A percentile compares a stretch with the other conserved stretches of the same genome.
phyloP scores from a whole-genome alignment of 2,888 invertebrate species.

The Drosophila atroscutellata region DNA sequence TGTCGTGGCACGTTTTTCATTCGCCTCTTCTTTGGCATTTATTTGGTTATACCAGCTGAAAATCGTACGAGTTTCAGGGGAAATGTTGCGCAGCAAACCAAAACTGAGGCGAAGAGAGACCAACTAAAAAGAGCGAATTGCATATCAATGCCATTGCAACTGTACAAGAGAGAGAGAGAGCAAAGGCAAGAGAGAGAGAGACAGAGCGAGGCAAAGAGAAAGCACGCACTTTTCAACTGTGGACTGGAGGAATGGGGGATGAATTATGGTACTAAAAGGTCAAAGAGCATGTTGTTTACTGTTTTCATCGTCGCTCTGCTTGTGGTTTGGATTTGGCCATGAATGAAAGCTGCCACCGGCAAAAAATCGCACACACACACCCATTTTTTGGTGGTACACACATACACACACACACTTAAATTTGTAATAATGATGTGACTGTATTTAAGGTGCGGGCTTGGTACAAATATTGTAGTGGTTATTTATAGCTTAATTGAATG shows the following conservation, averaged over 20 bases:
- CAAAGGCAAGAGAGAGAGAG: slow-evolving; percentile 15
- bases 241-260: slow-evolving; percentile 1
- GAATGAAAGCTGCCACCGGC: slow-evolving; percentile 72
- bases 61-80: slow-evolving; percentile 83
- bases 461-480: background rate
- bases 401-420: background rate
- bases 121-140: slow-evolving; percentile 14
- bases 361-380: slow-evolving; percentile 21
- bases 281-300: slow-evolving; percentile 74
- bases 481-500: background rate
- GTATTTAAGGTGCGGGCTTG: slow-evolving; percentile 10
- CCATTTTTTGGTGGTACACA: background rate
- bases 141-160: slow-evolving; percentile 33
- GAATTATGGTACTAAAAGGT: slow-evolving; percentile 49
- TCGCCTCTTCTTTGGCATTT: slow-evolving; percentile 50
- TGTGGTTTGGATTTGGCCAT: slow-evolving; percentile 52
- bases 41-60: slow-evolving; percentile 79
- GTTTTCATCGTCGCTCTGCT: slow-evolving; percentile 20
- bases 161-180: slow-evolving; percentile 54
- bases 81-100: slow-evolving; percentile 60
- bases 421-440: background rate
- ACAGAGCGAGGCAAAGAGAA: slow-evolving; percentile 17
- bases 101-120: slow-evolving; percentile 52
- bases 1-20: slow-evolving; percentile 69
- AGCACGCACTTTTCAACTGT: slow-evolving; percentile 12